Base-by-base conservation (phyloP, 2,113 vertebrate species). In the Cromileptes altivelis region DNA sequence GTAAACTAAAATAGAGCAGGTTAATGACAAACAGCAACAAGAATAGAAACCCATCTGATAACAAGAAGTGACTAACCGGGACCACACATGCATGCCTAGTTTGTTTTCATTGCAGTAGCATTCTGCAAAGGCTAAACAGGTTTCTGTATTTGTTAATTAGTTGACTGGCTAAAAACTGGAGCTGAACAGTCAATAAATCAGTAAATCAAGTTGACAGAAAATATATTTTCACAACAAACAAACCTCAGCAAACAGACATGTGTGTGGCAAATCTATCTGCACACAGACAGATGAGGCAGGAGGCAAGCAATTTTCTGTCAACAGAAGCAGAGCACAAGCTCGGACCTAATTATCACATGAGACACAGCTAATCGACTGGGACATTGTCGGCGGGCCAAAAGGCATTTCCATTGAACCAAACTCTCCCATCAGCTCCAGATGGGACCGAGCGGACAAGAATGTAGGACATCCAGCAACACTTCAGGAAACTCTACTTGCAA, bases 371-470 rank as follows among this genome's bases (percentile, higher is more conserved):
- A 92, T 90, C 49, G 74, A 81, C 80, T 87, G 74, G 82, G 87
- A 85, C 78, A 12, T 75, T n/a, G 69, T 88, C 78, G 80, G 75
- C 70, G 1, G 50, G 81, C 84, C 78, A 80, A 84, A 82, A 84
- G 56, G 50, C 82, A 80, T 81, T 81, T 70, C 67, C 85, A 75
- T n/a, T 90, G 84, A 92, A 86, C 70, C 87, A 76, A 70, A 78
- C 62, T 78, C 73, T 42, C 60, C 71, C 56, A 81, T 79, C 86
- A 62, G 61, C 75, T 77, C 87, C 92, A 92, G 88, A 92, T 91
- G 92, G 88, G 70, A 73, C 65, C 0, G 68, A 78, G 70, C 61
- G 64, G 81, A 81, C 69, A 83, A 83, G 84, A 86, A 88, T 83
- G 81, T 52, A 57, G 80, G 84, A 90, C 82, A 81, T 83, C 73